A percentile compares a stretch with the other conserved stretches of the same genome.
Conservation (phyloP, 2,888 invertebrate species). For the Dicyrtomina minuta region DNA sequence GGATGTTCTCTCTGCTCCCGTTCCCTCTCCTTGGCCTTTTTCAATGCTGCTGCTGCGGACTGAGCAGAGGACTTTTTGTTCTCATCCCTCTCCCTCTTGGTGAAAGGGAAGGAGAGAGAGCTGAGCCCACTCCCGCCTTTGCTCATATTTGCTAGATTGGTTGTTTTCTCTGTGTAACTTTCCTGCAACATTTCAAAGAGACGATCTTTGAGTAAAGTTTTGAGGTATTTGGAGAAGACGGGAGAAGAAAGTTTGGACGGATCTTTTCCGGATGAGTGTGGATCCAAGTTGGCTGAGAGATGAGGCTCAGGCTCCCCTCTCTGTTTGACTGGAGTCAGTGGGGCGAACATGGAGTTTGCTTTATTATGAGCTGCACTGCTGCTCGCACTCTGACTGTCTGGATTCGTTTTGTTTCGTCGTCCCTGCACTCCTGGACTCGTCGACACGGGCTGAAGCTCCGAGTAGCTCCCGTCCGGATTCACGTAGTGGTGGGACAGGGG, state of each 20-base stretch:
- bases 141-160: not conserved
- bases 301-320: not conserved
- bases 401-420: not conserved
- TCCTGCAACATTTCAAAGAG: slow-evolving; percentile 36
- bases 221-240: slow-evolving; percentile 31
- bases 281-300: not conserved
- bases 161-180: not conserved
- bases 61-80: no score
- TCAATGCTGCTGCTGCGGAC: no score
- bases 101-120: not conserved
- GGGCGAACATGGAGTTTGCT: not conserved
- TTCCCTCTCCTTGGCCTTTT: no score
- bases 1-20: not conserved
- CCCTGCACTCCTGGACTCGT: not conserved
- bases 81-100: no score
- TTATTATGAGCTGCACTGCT: not conserved
- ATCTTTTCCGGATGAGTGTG: not conserved
- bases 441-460: slow-evolving; percentile 39
- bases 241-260: slow-evolving; percentile 6
- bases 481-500: not conserved
- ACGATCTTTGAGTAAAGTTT: slow-evolving; percentile 42
- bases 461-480: slow-evolving; percentile 35
- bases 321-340: slow-evolving; percentile 10
- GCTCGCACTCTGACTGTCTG: not conserved
- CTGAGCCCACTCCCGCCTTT: not conserved